These are phyloP conservation scores for Ceratotherium simum DNA, from an alignment of 2,113 vertebrate genomes.

Conservation along the genomic window DNA sequence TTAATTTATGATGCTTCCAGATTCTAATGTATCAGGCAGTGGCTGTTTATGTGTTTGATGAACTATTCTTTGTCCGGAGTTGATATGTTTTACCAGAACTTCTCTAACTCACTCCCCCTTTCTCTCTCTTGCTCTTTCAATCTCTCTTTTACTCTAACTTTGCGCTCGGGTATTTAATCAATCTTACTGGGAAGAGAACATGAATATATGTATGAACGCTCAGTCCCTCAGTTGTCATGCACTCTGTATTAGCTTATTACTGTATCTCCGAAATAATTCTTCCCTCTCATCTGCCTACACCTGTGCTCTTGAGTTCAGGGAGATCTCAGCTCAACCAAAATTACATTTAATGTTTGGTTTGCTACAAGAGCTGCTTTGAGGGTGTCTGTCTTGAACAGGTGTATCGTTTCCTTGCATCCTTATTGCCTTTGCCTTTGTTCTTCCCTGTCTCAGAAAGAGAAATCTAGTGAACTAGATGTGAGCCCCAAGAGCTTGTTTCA, in stretches of 20 bases:
- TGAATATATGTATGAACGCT: conserved; percentile 86
- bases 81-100: conserved; percentile 81
- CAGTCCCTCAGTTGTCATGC: conserved; percentile 74
- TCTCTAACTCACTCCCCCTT: conserved; percentile 59
- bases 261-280: conserved; percentile 81
- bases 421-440: conserved; percentile 70
- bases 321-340: conserved; percentile 80
- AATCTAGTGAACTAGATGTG: conserved; percentile 58
- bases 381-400: conserved; percentile 71
- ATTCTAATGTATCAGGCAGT: conserved; percentile 80
- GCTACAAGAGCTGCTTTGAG: conserved; percentile 77
- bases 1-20: conserved; percentile 82
- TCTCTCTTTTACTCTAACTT: conserved; percentile 70
- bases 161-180: conserved; percentile 83
- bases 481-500: conserved; percentile 50
- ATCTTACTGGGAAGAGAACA: conserved; percentile 81
- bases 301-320: conserved; percentile 83
- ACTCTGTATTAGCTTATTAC: conserved; percentile 84
- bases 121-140: conserved; percentile 39
- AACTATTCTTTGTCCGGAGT: conserved; percentile 84
- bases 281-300: conserved; percentile 79
- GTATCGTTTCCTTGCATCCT: conserved; percentile 54
- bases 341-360: conserved; percentile 80
- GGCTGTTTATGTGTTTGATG: conserved; percentile 82
- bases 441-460: conserved; percentile 58